Evolutionary conservation across 2,113 vertebrate species (phyloP).

Genomic region (Bubalus kerabau): DNA sequence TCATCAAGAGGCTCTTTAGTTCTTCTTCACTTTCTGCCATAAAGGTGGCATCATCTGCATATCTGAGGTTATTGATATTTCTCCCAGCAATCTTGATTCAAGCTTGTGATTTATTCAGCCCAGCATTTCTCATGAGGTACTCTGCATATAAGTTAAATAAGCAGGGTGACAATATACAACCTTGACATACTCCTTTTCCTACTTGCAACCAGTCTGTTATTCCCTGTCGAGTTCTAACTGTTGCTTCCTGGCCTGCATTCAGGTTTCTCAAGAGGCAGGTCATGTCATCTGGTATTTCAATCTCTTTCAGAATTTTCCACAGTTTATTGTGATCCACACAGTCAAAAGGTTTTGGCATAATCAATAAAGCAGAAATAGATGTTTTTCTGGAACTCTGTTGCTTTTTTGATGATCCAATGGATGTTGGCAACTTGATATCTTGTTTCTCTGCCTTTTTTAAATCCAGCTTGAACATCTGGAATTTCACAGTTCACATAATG

Average conservation of each 20-base stretch:
- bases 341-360: background rate
- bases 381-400: background rate
- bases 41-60: fast-evolving
- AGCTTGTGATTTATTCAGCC: background rate
- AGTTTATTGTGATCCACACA: background rate
- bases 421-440: background rate
- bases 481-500: fast-evolving
- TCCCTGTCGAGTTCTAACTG: background rate
- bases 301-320: background rate
- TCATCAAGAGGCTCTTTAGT: background rate
- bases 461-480: background rate
- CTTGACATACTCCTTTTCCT: background rate
- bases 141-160: background rate
- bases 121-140: background rate
- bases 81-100: background rate
- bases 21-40: background rate
- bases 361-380: background rate
- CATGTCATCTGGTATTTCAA: background rate
- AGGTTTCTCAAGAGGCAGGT: background rate
- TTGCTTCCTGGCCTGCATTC: background rate
- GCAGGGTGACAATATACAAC: background rate
- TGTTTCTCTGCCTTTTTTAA: background rate
- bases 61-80: background rate
- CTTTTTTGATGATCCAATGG: background rate
- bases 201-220: background rate